Evolutionary conservation across 2,113 vertebrate genomes (phyloP), one percentile per base, ranked within the genome.

Genomic region (Balaenoptera acutorostrata): DNA sequence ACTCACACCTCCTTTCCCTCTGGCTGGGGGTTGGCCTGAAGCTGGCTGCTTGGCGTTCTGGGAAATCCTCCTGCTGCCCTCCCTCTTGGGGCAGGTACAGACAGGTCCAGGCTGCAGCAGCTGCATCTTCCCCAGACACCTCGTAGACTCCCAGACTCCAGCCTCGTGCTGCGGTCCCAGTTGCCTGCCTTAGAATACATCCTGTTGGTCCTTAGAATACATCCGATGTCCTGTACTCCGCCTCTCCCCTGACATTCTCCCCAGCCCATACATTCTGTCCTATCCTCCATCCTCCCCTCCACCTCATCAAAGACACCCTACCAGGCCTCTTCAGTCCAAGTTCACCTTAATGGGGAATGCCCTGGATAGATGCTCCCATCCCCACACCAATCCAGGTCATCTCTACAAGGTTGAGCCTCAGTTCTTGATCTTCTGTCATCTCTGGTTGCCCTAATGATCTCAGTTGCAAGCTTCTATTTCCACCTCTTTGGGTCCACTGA

Each of bases 31-130:
- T 64, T 93, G 94, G 96, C 69, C 92, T 92, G 66, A 93, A 95
- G 94, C 96, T 71, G 88, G 92, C 95, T 71, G 93, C 95, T 39
- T 55, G 80, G 97, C 96, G 93, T 97, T 96, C 78, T 98, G 98
- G 97, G 96, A 97, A 83, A 63, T 77, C 90, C 17, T 72, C 74
- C 93, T 46, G 68, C 57, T 52, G 44, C 86, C 88, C 91, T 92
- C 93, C 93, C 72, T 92, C 89, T 86, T 31, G n/a, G 75, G 97
- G 89, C 98, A 97, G 96, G 98, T 98, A 95, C 31, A 74, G 77
- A 90, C 97, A 98, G 87, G 97, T 97, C 80, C 83, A 49, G 89
- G 82, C 95, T 66, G 29, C 29, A 68, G 84, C 81, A 93, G 97
- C 91, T 83, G 72, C 91, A 46, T 80, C 94, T 90, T 96, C 92